Conservation (phyloP, 2,888 invertebrate genomes). For the Harmothoe impar region DNA sequence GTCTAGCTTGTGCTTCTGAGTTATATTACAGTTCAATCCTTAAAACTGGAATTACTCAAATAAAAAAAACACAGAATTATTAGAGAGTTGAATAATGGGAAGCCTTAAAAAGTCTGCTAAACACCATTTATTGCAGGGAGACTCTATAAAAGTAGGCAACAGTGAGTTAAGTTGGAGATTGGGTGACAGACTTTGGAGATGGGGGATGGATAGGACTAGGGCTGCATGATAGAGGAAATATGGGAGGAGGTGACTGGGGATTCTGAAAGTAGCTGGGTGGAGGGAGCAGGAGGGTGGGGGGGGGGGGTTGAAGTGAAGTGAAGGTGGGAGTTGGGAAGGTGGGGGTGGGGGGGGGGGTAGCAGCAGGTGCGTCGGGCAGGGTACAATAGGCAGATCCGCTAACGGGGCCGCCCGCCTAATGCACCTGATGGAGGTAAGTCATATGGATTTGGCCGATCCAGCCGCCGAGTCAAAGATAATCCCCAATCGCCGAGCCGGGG, state of each 20-base stretch:
- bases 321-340: background rate
- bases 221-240: background rate
- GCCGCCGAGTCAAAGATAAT: conserved; percentile 50
- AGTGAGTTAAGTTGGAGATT: too few species aligned
- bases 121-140: too few species aligned
- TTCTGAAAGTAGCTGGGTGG: too few species aligned
- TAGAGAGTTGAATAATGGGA: too few species aligned
- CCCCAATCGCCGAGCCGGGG: background rate
- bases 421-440: conserved; percentile 38
- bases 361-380: conserved; percentile 24
- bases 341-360: background rate
- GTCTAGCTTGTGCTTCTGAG: too few species aligned
- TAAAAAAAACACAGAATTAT: too few species aligned
- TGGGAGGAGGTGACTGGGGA: background rate
- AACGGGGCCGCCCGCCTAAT: background rate
- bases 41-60: too few species aligned
- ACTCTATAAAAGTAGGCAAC: too few species aligned
- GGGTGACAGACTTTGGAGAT: too few species aligned
- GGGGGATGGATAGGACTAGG: too few species aligned
- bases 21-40: too few species aligned
- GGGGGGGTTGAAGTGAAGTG: background rate
- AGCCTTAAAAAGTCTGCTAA: too few species aligned
- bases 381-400: background rate
- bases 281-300: background rate
- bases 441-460: conserved; percentile 50